Conservation (phyloP, 1,140 invertebrate species). For the Trialeurodes vaporariorum region DNA sequence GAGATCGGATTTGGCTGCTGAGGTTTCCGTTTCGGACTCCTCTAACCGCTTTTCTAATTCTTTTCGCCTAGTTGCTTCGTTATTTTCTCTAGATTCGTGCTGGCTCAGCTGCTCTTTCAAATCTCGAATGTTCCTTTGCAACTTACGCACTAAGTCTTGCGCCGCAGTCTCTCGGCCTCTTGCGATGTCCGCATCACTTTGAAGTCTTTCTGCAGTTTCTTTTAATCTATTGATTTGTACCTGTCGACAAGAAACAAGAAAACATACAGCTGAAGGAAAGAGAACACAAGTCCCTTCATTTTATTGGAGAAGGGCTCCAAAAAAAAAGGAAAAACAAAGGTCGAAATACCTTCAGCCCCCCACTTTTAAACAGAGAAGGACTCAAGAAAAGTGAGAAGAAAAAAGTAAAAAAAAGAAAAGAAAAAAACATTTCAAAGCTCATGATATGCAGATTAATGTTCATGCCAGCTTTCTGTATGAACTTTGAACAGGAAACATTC, state of each 20-base stretch:
- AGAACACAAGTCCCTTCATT: neutral
- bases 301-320: neutral
- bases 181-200: conserved; percentile 55
- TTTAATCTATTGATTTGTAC: conserved; percentile 65
- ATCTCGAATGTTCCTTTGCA: conserved; percentile 53
- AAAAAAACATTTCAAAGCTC: too few species aligned
- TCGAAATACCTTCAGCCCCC: conserved; percentile 7
- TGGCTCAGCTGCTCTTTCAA: conserved; percentile 56
- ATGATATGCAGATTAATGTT: too few species aligned
- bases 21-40: conserved; percentile 46
- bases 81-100: conserved; percentile 52
- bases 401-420: too few species aligned
- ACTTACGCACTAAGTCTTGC: conserved; percentile 60
- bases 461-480: too few species aligned
- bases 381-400: too few species aligned
- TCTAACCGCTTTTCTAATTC: conserved; percentile 58
- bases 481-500: too few species aligned
- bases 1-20: conserved; percentile 53
- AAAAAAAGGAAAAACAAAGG: conserved; percentile 2
- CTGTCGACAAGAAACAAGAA: too few species aligned
- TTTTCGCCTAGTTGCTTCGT: conserved; percentile 51
- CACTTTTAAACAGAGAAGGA: too few species aligned
- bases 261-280: conserved; percentile 11
- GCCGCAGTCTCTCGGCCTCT: conserved; percentile 57
- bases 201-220: conserved; percentile 68